These are phyloP conservation scores for Herpailurus yagouaroundi DNA, from an alignment of 2,113 vertebrate genomes.

Conservation along the genomic window DNA sequence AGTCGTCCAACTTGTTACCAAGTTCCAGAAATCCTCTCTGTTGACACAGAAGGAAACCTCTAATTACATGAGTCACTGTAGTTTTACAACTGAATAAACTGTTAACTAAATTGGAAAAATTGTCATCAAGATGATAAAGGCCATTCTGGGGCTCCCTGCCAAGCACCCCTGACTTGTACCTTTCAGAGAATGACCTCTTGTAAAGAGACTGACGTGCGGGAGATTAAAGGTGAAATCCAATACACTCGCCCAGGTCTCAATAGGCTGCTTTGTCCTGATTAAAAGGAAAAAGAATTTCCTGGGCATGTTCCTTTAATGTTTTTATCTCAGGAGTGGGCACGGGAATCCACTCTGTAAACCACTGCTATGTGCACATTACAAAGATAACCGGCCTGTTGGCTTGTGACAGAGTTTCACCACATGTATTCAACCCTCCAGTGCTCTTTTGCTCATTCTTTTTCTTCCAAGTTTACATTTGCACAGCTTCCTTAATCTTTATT, in stretches of 20 bases:
- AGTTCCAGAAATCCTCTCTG: slow-evolving; percentile 78
- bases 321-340: neutral
- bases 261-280: slow-evolving; percentile 58
- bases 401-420: neutral
- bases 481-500: neutral
- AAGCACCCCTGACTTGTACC: slow-evolving; percentile 69
- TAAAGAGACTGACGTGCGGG: slow-evolving; percentile 68
- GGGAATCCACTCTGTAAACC: neutral
- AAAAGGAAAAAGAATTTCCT: slow-evolving; percentile 66
- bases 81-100: slow-evolving; percentile 85
- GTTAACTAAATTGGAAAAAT: slow-evolving; percentile 81
- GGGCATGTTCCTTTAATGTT: slow-evolving; percentile 42
- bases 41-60: slow-evolving; percentile 81
- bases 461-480: neutral
- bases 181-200: slow-evolving; percentile 74
- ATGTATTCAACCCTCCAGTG: neutral
- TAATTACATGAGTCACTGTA: slow-evolving; percentile 84
- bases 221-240: slow-evolving; percentile 79
- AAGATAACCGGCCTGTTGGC: neutral
- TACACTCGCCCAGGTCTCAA: slow-evolving; percentile 49
- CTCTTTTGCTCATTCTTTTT: neutral
- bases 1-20: slow-evolving; percentile 79
- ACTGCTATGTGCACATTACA: neutral
- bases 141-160: slow-evolving; percentile 69
- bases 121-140: slow-evolving; percentile 79